Percentiles rank a stretch among this genome's conserved stretches.
phyloP scores from a whole-genome alignment of 2,113 vertebrate genomes.

The Grammatotria lemairii region DNA sequence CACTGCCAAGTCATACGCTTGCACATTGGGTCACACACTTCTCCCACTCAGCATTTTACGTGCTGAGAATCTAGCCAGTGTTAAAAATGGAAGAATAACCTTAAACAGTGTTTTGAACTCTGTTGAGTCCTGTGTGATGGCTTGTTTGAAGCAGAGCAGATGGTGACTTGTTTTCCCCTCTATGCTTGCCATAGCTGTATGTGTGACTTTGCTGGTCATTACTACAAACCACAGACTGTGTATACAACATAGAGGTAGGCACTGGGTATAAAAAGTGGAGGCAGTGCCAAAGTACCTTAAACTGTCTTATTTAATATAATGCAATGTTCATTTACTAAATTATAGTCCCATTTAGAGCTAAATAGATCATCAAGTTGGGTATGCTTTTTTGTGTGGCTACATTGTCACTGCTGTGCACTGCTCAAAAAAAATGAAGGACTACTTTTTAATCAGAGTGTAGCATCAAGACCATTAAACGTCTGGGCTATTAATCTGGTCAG shows the following conservation, averaged over 20 bases:
- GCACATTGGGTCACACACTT: neutral
- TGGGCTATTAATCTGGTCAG: neutral
- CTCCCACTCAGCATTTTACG: neutral
- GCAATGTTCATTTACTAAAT: neutral
- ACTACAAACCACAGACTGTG: neutral
- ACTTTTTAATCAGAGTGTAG: neutral
- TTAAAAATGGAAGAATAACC: neutral
- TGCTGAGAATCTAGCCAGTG: neutral
- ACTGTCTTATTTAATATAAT: neutral
- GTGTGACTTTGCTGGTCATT: neutral
- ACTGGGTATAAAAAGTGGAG: neutral
- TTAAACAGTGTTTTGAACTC: neutral
- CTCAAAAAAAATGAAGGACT: neutral
- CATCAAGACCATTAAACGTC: neutral
- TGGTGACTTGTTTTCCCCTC: neutral
- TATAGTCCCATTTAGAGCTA: neutral
- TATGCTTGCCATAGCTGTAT: neutral
- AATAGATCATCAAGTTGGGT: neutral
- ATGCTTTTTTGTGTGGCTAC: neutral
- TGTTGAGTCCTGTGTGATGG: neutral
- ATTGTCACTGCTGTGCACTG: fast-evolving
- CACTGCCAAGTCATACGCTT: neutral
- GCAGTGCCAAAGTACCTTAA: neutral
- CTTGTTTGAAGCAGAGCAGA: neutral
- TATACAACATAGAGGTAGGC: neutral